phyloP scores from a whole-genome alignment of 2,888 invertebrate genomes.

The Lasioglossum lativentre region DNA sequence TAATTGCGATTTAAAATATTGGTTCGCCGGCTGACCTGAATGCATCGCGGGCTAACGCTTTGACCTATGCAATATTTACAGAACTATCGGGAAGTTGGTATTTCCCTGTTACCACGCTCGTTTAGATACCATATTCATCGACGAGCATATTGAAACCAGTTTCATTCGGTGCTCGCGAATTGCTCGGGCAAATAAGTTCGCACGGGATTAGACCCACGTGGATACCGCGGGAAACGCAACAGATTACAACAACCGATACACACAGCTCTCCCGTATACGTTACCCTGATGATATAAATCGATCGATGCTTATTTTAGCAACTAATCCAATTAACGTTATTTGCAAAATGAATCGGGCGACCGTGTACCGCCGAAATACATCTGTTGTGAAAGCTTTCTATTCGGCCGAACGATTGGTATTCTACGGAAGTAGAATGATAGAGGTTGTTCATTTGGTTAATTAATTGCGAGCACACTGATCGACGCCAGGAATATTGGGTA shows the following conservation, averaged over 20 bases:
- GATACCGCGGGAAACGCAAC: neutral
- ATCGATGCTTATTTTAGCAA: conserved; percentile 18
- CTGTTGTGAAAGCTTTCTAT: neutral
- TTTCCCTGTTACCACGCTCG: neutral
- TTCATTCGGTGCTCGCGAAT: neutral
- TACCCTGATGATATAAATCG: neutral
- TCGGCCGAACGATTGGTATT: neutral
- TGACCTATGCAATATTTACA: conserved; percentile 23
- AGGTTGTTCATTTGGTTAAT: conserved; percentile 5
- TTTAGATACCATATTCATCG: neutral
- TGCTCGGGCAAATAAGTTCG: conserved; percentile 7
- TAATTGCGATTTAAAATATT: neutral
- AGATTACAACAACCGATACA: neutral
- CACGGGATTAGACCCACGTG: neutral
- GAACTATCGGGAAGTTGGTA: neutral
- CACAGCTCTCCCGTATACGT: neutral
- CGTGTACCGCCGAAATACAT: neutral
- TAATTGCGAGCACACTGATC: neutral
- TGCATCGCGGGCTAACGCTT: neutral
- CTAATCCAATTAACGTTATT: conserved; percentile 37
- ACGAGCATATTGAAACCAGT: neutral
- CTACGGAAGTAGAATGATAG: neutral
- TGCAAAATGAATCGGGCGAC: neutral
- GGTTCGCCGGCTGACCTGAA: neutral
- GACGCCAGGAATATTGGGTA: neutral